Evolutionary conservation across 2,797 vertebrate species (phyloP), one percentile per base, ranked within the genome.

Genomic region (Parauchenoglanis punctatus): DNA sequence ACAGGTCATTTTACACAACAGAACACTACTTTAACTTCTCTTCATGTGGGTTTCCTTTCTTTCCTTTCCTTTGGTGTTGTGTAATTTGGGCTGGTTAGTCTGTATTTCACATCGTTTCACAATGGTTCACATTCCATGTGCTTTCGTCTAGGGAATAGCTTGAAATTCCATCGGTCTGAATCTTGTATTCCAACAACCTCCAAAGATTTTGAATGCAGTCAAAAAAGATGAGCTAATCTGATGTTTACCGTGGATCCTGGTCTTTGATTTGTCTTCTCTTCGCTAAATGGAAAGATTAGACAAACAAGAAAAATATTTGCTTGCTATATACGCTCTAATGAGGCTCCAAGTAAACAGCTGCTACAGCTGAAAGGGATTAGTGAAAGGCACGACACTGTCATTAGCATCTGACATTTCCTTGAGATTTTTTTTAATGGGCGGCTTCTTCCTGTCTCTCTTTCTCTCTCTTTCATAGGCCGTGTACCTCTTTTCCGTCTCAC

Each of bases 371-470:
- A 56, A 80, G 6, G 1, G 35, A 80, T 68, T 81, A 67, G 56
- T 1, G 49, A 54, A 80, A 80, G n/a, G 65, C 56, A 54, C 85
- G 52, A 73, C 5, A 54, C 31, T 86, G 76, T 56, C 46, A 86
- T 86, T 86, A 80, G 10, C 52, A 13, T 35, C 70, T 75, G 70
- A 85, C 72, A 85, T 85, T 85, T 75, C 20, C 68, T 61, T 72
- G 18, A 56, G 63, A n/a, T 61, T 49, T 52, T 65, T 59, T 35
- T 84, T 68, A 40, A 73, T 65, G 80, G 17, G 40, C 40, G 61
- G 28, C 1, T n/a, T 46, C 25, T 85, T 12, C 7, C 40, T 52
- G 2, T 65, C 72, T 65, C 18, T 0, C 5, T 40, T 63, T n/a
- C 23, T 31, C 44, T 28, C 15, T 77, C 72, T 81, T 11, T 81